phyloP scores from a whole-genome alignment of 2,113 vertebrate genomes.

The Caracal caracal region DNA sequence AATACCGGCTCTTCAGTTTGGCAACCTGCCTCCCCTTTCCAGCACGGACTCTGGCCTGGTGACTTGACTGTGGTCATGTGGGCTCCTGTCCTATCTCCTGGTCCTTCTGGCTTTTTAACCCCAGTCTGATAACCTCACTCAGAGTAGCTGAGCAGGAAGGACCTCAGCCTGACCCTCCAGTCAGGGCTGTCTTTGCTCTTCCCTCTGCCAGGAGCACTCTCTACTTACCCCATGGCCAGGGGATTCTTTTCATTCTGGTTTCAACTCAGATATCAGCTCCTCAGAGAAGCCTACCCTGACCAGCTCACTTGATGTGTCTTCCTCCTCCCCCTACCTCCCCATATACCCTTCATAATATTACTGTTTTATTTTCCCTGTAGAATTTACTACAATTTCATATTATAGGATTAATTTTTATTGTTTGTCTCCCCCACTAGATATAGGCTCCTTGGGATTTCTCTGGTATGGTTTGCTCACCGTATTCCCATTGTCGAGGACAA shows the following conservation, averaged over 20 bases:
- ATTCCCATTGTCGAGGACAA: background rate
- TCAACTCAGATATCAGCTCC: background rate
- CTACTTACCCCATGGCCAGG: background rate
- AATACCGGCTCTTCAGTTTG: background rate
- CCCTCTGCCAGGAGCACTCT: background rate
- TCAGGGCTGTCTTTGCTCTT: background rate
- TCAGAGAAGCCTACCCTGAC: background rate
- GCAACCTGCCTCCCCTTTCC: background rate
- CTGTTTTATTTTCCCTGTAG: background rate
- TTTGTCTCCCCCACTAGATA: background rate
- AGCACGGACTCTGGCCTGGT: background rate
- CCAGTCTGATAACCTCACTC: background rate
- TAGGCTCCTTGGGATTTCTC: background rate
- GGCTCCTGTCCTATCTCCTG: background rate
- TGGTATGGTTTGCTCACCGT: background rate
- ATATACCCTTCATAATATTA: background rate
- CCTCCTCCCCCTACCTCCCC: background rate
- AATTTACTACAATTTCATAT: background rate
- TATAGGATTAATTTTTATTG: background rate
- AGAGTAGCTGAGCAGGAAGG: background rate
- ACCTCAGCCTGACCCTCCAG: background rate
- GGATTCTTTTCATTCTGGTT: background rate
- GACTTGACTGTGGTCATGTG: background rate
- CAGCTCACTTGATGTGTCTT: background rate
- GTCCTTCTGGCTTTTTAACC: background rate